Evolutionary conservation across 2,797 vertebrate genomes (phyloP).

Genomic region (Nothura maculosa): DNA sequence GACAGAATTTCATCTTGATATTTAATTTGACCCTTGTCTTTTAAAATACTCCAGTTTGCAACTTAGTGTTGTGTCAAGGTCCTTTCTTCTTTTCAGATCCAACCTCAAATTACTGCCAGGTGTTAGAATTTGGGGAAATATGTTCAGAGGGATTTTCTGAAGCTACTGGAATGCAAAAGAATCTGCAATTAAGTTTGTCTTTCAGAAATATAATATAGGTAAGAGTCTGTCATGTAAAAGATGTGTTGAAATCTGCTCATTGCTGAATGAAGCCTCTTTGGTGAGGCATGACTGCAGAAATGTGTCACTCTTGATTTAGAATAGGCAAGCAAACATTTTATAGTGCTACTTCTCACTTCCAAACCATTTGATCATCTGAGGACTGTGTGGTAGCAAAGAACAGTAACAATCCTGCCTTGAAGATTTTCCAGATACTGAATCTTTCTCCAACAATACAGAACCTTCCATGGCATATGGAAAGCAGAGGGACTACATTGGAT

Average conservation of each 20-base stretch:
- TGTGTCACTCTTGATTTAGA: not conserved
- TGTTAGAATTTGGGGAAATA: not conserved
- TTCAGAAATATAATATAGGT: not conserved
- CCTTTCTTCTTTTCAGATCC: not conserved
- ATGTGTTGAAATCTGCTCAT: not conserved
- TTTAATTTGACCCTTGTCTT: not conserved
- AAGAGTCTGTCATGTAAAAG: not conserved
- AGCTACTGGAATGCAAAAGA: not conserved
- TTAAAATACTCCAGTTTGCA: not conserved
- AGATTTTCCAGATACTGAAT: not conserved
- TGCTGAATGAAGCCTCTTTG: not conserved
- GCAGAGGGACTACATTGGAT: fast-evolving
- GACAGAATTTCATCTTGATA: not conserved
- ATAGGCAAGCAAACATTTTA: not conserved
- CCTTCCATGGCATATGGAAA: not conserved
- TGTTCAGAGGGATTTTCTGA: not conserved
- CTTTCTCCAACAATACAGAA: not conserved
- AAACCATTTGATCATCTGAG: not conserved
- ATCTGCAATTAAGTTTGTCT: not conserved
- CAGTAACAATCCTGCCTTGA: not conserved
- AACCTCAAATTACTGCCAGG: not conserved
- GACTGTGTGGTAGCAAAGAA: not conserved
- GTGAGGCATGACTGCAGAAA: not conserved
- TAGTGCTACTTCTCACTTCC: not conserved
- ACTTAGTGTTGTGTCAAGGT: fast-evolving